Evolutionary conservation across 1,140 invertebrate genomes (phyloP), one percentile per base, ranked within the genome.

Genomic region (Ditylenchus dipsaci): DNA sequence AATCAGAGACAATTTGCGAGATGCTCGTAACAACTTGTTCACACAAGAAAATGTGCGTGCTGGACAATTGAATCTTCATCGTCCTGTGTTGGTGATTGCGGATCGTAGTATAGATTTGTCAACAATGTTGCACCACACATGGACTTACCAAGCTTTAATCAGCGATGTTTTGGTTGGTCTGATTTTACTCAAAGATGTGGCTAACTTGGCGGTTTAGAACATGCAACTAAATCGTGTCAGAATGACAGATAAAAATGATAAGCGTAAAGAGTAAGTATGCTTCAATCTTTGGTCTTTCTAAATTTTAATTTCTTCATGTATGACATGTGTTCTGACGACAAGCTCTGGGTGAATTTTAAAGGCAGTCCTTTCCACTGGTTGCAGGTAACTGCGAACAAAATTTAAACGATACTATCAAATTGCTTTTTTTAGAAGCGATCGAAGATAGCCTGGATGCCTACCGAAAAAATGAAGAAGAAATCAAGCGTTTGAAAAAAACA

Each of bases 61-160:
- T 17, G 78, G 82, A 11, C 80, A 83, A 23, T 45, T 82, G 27
- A 75, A 66, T 29, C 29, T 80, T 23, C 73, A 76, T 63, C 72
- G 82, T n/a, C 80, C 82, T 1, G 73, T 82, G 61, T 60, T 99
- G 13, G 90, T 98, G 62, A 85, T 99, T 69, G 86, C 97, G 56
- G 96, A 99, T 84, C 86, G 96, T 68, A 94, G 91, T 85, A 87
- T 97, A 67, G 95, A 99, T 85, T 90, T 99, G 87, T 92, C 94
- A 0, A 97, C 95, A 19, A 93, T 93, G 43, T 85, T 99, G 68
- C 93, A 97, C 88, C 96, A 99, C 84, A 96, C 95, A 1, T 99
- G 96, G 96, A 98, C 94, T 0, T 99, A 99, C 84, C 93, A 97
- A 85, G 95, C 95, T 13, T 83, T 99, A 63, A 89, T 91, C 33